A percentile compares a stretch with the other conserved stretches of the same genome.
Conservation (phyloP, 2,797 vertebrate species). For the Sciaenops ocellatus region DNA sequence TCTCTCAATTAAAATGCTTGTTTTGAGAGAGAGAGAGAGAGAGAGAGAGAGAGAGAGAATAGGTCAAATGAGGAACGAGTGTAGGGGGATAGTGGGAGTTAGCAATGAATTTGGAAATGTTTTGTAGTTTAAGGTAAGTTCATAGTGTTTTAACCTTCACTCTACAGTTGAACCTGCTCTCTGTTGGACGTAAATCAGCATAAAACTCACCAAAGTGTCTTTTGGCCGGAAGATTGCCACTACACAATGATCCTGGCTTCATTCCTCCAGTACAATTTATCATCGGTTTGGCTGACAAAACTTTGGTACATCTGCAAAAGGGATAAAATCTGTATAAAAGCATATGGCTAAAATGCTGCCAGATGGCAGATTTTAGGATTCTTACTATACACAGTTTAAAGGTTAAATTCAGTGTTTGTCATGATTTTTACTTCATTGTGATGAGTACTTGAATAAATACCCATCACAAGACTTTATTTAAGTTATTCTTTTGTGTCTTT, state of each 20-base stretch:
- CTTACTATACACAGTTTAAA: background rate
- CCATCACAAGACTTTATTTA: background rate
- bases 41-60: background rate
- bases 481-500: background rate
- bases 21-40: background rate
- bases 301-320: constrained; percentile 43
- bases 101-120: background rate
- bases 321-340: constrained; percentile 26
- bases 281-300: constrained; percentile 35
- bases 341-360: constrained; percentile 21
- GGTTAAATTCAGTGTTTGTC: background rate
- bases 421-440: background rate
- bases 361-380: constrained; percentile 23
- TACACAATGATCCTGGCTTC: constrained; percentile 43
- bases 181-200: constrained; percentile 31
- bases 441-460: background rate
- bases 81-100: background rate
- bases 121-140: constrained; percentile 11
- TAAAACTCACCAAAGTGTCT: constrained; percentile 31
- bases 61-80: background rate
- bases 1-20: background rate
- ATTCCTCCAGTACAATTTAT: constrained; percentile 31
- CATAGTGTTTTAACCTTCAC: background rate
- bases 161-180: constrained; percentile 29
- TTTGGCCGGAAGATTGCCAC: constrained; percentile 41